Evolutionary conservation across 2,113 vertebrate genomes (phyloP), one percentile per base, ranked within the genome.

Genomic region (Leiothrix lutea): DNA sequence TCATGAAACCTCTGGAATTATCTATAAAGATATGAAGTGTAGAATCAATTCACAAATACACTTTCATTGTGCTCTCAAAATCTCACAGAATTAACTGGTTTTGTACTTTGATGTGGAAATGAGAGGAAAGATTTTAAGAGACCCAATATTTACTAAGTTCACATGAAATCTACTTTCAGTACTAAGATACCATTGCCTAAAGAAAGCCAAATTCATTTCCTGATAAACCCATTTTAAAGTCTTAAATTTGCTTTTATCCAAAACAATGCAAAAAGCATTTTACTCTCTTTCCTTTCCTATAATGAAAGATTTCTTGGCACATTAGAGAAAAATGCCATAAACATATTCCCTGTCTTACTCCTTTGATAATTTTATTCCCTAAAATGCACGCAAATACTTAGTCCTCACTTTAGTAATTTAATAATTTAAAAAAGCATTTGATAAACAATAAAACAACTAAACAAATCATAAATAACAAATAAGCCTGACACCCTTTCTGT

Each of bases 31-130:
- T 94, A 98, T 96, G 90, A 96, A 97, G 92, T 97, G 98, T 97
- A 98, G 95, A 98, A 98, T 98, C 86, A 51, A 94, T 92, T 97
- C 95, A 98, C 95, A 98, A 98, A 98, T 97, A 95, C 91, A 91
- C 93, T 98, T 98, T 98, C 97, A 98, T 97, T 98, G 95, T 97
- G 90, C 95, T 96, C 94, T 94, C 97, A 98, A 97, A 98, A 97
- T 98, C 95, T 95, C 94, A 96, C 88, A 96, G 94, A 98, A 98
- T 98, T 98, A 97, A 98, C 97, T 96, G 95, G 94, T 98, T 98
- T 98, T 98, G 93, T 96, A 98, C 95, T 98, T 98, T 98, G 96
- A 98, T 98, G 92, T 97, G 97, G 77, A 98, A 96, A 98, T 95
- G 97, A 98, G 97, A 96, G 96, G 95, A 98, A 98, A 98, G 97